phyloP scores from a whole-genome alignment of 1,140 invertebrate species.

The Limonius californicus region DNA sequence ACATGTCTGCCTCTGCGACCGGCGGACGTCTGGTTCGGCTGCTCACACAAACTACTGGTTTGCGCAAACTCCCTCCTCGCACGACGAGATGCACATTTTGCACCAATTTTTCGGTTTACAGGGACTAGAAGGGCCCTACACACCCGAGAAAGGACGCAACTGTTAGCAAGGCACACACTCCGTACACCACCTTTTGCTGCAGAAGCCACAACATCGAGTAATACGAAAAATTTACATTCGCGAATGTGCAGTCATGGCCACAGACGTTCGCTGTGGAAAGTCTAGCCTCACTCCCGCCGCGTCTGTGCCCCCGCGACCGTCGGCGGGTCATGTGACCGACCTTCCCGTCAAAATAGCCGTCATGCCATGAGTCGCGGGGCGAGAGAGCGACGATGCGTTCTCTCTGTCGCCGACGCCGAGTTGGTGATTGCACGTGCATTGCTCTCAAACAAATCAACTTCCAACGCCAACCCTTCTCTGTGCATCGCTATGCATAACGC shows the following conservation, averaged over 20 bases:
- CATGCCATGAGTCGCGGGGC: conserved; percentile 45
- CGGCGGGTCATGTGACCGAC: conserved; percentile 56
- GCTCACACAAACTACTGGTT: conserved; percentile 11
- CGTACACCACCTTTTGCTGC: neutral
- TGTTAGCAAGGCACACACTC: neutral
- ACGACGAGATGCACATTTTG: conserved; percentile 18
- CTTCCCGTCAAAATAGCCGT: conserved; percentile 74
- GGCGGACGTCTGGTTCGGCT: conserved; percentile 13
- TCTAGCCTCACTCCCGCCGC: conserved; percentile 34
- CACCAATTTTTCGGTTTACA: conserved; percentile 7
- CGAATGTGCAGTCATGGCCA: conserved; percentile 23
- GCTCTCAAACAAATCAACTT: conserved; percentile 24
- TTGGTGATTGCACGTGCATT: conserved; percentile 27
- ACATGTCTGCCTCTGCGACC: conserved; percentile 30
- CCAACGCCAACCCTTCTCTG: conserved; percentile 13
- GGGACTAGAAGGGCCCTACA: no score
- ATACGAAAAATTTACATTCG: conserved; percentile 18
- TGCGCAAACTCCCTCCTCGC: conserved; percentile 22
- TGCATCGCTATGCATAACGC: neutral
- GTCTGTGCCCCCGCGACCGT: conserved; percentile 34
- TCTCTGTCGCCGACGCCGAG: conserved; percentile 18
- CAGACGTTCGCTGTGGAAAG: conserved; percentile 33
- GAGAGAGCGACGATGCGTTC: conserved; percentile 17
- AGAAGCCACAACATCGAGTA: neutral
- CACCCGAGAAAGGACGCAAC: no score